Percentiles rank a stretch among this genome's conserved stretches.
phyloP scores from a whole-genome alignment of 2,113 vertebrate genomes.

The Cariama cristata region DNA sequence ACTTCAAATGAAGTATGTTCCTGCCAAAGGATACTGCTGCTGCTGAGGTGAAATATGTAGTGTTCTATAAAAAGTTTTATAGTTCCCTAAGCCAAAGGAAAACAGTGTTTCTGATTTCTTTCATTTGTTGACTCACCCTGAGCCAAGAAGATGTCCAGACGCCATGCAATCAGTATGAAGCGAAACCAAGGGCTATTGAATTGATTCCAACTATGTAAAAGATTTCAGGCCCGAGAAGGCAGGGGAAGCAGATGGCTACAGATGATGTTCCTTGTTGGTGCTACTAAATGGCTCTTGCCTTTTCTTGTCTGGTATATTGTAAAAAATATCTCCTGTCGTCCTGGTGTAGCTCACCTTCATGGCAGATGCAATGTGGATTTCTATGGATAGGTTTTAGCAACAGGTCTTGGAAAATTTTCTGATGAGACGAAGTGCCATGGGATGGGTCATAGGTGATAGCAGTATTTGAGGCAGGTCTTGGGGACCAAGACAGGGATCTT shows the following conservation, averaged over 20 bases:
- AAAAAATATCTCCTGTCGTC: not conserved
- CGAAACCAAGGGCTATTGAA: not conserved
- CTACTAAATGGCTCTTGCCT: not conserved
- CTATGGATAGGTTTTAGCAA: not conserved
- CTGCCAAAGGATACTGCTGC: not conserved
- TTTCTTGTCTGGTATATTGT: not conserved
- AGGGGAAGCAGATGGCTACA: not conserved
- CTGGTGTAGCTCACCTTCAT: accelerated
- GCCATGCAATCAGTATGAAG: accelerated
- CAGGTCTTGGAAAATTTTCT: not conserved
- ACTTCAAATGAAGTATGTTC: not conserved
- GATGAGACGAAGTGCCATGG: not conserved
- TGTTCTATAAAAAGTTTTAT: not conserved
- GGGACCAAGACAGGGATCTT: not conserved
- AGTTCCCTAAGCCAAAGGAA: not conserved
- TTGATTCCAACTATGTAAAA: not conserved
- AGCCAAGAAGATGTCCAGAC: not conserved
- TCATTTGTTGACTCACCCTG: not conserved
- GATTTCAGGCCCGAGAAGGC: not conserved
- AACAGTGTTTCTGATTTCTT: not conserved
- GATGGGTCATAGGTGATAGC: not conserved
- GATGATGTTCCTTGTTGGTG: not conserved
- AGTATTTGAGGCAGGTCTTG: not conserved
- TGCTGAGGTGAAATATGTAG: not conserved
- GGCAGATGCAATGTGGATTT: not conserved